A percentile compares a stretch with the other conserved stretches of the same genome.
Conservation (phyloP, 2,113 vertebrate species). For the Aphelocoma coerulescens region DNA sequence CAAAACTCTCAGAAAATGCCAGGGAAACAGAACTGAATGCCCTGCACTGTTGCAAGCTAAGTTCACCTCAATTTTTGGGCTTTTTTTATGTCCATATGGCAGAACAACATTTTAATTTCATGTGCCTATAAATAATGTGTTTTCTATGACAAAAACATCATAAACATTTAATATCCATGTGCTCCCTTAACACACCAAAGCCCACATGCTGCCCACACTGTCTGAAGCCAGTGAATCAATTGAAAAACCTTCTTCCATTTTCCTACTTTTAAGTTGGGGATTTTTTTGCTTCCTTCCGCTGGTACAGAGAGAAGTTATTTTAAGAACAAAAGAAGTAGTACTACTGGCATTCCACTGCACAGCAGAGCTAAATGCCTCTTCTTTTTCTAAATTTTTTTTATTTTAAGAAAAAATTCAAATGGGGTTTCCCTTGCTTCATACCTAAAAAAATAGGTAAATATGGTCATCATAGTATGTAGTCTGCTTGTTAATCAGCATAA, state of each 20-base stretch:
- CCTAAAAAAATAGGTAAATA: not conserved
- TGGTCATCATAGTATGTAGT: not conserved
- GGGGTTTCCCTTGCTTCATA: not conserved
- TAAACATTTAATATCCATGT: not conserved
- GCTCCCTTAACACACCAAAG: not conserved
- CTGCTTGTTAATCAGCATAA: not conserved
- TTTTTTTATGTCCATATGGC: not conserved
- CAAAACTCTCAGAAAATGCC: not conserved
- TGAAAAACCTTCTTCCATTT: not conserved
- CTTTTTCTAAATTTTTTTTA: not conserved
- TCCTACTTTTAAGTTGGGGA: not conserved
- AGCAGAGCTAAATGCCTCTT: not conserved
- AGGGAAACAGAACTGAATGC: not conserved
- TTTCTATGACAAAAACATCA: not conserved
- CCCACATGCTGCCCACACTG: not conserved
- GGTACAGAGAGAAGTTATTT: not conserved
- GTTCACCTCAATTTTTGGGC: not conserved
- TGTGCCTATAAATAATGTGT: not conserved
- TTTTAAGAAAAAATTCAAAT: not conserved
- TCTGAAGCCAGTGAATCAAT: not conserved
- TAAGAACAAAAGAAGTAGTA: not conserved
- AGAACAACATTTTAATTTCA: slow-evolving; percentile 17
- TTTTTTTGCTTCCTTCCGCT: not conserved
- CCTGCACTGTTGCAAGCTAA: not conserved
- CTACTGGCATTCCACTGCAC: not conserved